Evolutionary conservation across 2,797 vertebrate species (phyloP), one percentile per base, ranked within the genome.

Genomic region (Coendou prehensilis): DNA sequence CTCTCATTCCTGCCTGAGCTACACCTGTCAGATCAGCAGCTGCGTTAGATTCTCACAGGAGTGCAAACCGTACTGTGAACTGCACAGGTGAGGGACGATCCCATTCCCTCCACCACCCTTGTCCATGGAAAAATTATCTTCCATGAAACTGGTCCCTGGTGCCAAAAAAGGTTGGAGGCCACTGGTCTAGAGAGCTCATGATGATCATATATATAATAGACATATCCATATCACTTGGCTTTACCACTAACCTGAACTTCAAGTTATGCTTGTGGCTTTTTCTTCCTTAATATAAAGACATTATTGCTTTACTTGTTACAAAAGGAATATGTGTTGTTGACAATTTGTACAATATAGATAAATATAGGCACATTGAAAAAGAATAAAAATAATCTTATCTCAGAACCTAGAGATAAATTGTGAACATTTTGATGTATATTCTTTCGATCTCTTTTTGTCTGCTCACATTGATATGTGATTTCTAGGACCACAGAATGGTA

Each of bases 401-500:
- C 0, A 30, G 45, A 45, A 30, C 50, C 18, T 76, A n/a, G 26
- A 56, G 37, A 41, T 9, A 5, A 6, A 23, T 20, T 41, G 37
- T 73, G 6, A 23, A 2, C 61, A 17, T 47, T 89, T n/a, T 67
- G 83, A 56, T 17, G 2, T 57, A 30, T 1, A 1, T 22, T 23
- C 7, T 79, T n/a, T 47, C 11, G 2, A 5, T 67, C 10, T 76
- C 45, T 81, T 17, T 59, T 75, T 54, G 15, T 20, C 45, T 2
- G 47, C 41, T 41, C 4, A 0, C 8, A 0, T 22, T 23, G 14
- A 26, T 10, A 8, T 22, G 0, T 0, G 76, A 41, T 50, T 28
- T 10, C 26, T 28, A 26, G 33, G 57, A 20, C 41, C 45, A 5
- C 28, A 18, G 13, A 30, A 15, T 18, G 13, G 14, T 17, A 56